Conservation (phyloP, 2,113 vertebrate species). For the Callipepla californica region DNA sequence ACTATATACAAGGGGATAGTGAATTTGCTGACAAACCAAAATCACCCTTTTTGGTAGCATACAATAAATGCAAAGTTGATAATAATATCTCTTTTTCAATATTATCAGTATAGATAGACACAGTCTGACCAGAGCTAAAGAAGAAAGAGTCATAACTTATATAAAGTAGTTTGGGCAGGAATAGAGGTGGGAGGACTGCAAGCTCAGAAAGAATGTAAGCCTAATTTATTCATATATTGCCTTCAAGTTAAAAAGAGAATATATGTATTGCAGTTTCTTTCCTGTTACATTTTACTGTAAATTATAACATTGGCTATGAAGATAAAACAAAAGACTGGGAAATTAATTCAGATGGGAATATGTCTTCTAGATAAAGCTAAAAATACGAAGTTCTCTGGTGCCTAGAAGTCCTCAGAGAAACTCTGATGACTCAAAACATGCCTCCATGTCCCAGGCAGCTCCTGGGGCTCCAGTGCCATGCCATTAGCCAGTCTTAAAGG, state of each 20-base stretch:
- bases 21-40: slow-evolving; percentile 29
- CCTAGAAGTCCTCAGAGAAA: background rate
- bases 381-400: accelerated
- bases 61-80: slow-evolving; percentile 48
- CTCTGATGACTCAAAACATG: accelerated
- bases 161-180: background rate
- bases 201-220: background rate
- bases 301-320: background rate
- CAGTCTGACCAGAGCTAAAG: background rate
- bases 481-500: background rate
- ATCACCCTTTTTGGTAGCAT: background rate
- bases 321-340: background rate
- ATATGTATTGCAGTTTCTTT: background rate
- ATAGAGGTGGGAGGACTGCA: background rate
- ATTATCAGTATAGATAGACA: background rate
- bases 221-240: background rate
- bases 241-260: background rate
- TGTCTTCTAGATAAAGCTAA: background rate
- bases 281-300: background rate
- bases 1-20: background rate
- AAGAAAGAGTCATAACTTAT: background rate
- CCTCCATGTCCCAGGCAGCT: background rate
- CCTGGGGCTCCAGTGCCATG: accelerated
- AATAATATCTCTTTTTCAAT: background rate
- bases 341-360: background rate